Evolutionary conservation across 64 coral and sea anemone genomes (phyloP), one percentile per base, ranked within the genome.

Genomic region (Acropora tenuis): DNA sequence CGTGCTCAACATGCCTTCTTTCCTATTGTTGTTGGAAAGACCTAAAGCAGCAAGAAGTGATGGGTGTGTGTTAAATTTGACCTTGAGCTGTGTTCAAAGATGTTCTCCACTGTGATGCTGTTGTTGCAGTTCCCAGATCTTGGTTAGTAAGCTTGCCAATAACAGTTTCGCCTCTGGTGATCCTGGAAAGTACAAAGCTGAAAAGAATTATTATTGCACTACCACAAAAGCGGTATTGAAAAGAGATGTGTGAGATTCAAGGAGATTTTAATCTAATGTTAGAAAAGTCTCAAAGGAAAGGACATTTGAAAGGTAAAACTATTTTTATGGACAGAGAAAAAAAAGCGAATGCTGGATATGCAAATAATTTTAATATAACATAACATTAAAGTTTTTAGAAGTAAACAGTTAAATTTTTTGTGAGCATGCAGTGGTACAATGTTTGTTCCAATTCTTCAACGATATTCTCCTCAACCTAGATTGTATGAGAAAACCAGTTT

Each of bases 1-100:
- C 87, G 60, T 6, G 20, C 60, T 18, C 94, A 93, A 45, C 73
- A 69, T 73, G 94, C 94, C 0, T 93, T 89, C 73, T 80, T 95
- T 8, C 94, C 94, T n/a, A 45, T 85, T 48, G 42, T 44, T 7
- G 80, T 84, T 8, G 47, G 65, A 47, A 17, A 78, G 73, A 43
- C 42, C 41, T 83, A 40, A 83, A 45, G 1, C 13, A 41, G 18
- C 52, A 55, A 7, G 52, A 55, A 55, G 6, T 7, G 5, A 55
- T 17, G 80, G 43, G 42, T 15, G 61, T 40, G 58, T 12, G 12
- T 86, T 47, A 59, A 6, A 53, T 15, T 87, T 75, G 12, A 11
- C 68, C 52, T 69, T 87, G 1, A 13, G 85, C 48, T 1, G n/a
- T 53, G 47, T 87, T 50, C 48, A 59, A 74, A 41, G 47, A 48